Evolutionary conservation across 2,888 invertebrate genomes (phyloP).

Genomic region (Tineola bisselliella): DNA sequence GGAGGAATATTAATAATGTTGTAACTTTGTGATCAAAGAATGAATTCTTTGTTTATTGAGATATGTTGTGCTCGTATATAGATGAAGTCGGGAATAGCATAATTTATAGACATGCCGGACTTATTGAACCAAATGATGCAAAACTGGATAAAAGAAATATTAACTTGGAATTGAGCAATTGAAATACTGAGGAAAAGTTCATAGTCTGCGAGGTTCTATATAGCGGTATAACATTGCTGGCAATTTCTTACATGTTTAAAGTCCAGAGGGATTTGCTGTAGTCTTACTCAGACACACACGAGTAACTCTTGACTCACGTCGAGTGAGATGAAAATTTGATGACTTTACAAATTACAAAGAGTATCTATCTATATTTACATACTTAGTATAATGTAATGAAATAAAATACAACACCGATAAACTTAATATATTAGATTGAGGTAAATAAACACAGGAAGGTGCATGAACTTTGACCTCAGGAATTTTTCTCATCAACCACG

Average conservation of each 20-base stretch:
- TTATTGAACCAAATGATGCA: neutral
- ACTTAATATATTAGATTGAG: neutral
- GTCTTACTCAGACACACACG: neutral
- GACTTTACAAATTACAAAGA: neutral
- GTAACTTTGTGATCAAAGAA: neutral
- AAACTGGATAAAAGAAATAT: neutral
- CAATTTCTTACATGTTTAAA: constrained; percentile 4
- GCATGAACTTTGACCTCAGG: neutral
- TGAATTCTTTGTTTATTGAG: neutral
- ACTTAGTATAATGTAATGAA: too few relatives aligned
- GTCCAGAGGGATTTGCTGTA: constrained; percentile 6
- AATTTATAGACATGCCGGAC: neutral
- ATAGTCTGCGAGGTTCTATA: neutral
- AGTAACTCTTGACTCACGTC: neutral
- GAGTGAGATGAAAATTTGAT: constrained; percentile 9
- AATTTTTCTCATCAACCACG: neutral
- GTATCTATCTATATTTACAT: neutral
- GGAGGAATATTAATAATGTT: neutral
- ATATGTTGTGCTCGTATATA: neutral
- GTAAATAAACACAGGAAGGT: too few relatives aligned
- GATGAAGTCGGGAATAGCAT: neutral
- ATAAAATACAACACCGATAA: too few relatives aligned
- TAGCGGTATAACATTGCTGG: neutral
- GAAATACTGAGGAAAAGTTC: neutral
- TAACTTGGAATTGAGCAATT: neutral